These are phyloP conservation scores for Troglohyphantes excavatus DNA, from an alignment of 2,888 invertebrate genomes.

Conservation along the genomic window DNA sequence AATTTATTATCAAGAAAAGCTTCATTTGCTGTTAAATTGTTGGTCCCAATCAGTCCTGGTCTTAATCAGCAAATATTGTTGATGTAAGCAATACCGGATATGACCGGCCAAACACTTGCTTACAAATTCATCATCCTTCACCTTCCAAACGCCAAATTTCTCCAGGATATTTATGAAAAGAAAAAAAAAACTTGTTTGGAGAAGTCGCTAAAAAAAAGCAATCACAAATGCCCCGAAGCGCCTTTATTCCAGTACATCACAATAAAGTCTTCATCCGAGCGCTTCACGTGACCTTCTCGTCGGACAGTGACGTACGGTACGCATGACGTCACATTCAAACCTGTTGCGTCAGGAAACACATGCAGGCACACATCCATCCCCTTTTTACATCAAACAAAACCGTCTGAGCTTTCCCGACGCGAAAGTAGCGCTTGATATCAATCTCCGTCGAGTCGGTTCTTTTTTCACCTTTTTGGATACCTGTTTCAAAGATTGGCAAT, in stretches of 20 bases:
- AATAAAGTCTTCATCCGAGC: constrained; percentile 1
- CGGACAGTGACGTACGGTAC: constrained; percentile 4
- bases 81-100: too few species aligned
- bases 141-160: neutral
- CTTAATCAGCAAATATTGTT: too few species aligned
- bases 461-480: constrained; percentile 1
- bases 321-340: constrained; percentile 45
- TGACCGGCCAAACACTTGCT: too few species aligned
- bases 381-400: neutral
- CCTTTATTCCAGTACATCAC: neutral
- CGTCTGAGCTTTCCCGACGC: constrained; percentile 33
- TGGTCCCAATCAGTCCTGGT: too few species aligned
- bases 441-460: constrained; percentile 10
- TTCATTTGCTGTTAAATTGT: too few species aligned
- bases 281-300: constrained; percentile 13
- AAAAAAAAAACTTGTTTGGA: neutral
- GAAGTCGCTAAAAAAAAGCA: neutral
- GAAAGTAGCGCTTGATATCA: neutral
- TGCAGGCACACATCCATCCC: constrained; percentile 15
- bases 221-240: neutral
- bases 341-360: constrained; percentile 39
- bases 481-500: constrained; percentile 28
- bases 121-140: neutral
- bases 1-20: too few species aligned
- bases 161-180: neutral